Evolutionary conservation across 2,888 invertebrate species (phyloP), one percentile per base, ranked within the genome.

Genomic region (Phyllotreta cruciferae): DNA sequence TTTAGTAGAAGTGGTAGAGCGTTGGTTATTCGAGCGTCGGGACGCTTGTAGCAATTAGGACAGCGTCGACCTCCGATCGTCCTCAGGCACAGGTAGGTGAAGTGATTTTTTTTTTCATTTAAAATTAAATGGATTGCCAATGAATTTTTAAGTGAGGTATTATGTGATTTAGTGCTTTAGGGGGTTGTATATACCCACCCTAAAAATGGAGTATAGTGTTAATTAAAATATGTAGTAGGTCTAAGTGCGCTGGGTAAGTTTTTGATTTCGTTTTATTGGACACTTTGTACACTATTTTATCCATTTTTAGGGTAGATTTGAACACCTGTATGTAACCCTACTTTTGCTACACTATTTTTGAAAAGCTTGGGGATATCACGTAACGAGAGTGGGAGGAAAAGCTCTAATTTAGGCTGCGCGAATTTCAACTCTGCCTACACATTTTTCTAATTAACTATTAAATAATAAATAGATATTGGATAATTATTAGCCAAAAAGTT

Each of bases 11-110:
- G 74, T 70, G 73, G 71, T 66, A 70, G n/a, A n/a, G 66, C 71
- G 71, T 56, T 68, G 68, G 68, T 71, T 74, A 53, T 62, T 65
- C 62, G 53, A 64, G 63, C 79, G 79, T 77, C 80, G 79, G 79
- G 80, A 78, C 79, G 80, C 80, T 75, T 80, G 79, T 80, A 80
- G 79, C 80, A 78, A 74, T 78, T 78, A 79, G 79, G 79, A 80
- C 78, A 78, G 79, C 79, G 78, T 79, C 78, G 77, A 78, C 80
- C 75, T 79, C 79, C 76, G 78, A 79, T 77, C 80, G 78, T 77
- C 79, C 76, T 75, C 78, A 78, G 78, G 78, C 79, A 76, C 73
- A 80, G 80, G 81, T 80, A 81, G 73, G 75, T 71, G 64, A 57
- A 54, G 61, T 64, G 60, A 50, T 49, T 57, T 61, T 63, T 47